These are phyloP conservation scores for Lagopus leucura DNA, from an alignment of 2,113 vertebrate species.

Conservation along the genomic window DNA sequence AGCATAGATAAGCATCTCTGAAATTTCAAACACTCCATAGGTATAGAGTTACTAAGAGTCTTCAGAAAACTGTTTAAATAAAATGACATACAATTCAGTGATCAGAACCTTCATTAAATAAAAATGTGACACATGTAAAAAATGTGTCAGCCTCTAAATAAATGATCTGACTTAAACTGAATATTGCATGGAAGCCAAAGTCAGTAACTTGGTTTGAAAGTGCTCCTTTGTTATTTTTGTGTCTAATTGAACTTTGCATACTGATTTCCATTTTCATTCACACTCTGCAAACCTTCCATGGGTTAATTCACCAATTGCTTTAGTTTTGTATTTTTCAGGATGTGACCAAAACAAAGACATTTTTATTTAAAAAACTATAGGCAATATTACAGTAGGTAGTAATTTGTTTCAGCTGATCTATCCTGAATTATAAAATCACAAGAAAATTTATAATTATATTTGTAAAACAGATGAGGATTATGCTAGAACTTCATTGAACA, in stretches of 20 bases:
- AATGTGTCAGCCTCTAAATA: background rate
- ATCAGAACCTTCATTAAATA: background rate
- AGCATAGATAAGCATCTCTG: background rate
- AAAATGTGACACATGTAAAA: background rate
- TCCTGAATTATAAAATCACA: background rate
- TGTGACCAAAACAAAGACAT: background rate
- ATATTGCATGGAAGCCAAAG: background rate
- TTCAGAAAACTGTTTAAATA: background rate
- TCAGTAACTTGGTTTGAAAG: background rate
- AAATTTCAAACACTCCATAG: background rate
- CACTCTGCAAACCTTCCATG: background rate
- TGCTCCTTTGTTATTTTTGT: background rate
- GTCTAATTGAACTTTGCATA: background rate
- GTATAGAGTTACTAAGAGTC: background rate
- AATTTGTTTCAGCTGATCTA: background rate
- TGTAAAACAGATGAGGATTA: background rate
- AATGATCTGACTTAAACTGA: background rate
- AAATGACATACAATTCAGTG: background rate
- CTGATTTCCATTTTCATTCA: background rate
- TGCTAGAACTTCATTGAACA: background rate
- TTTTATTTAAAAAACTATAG: background rate
- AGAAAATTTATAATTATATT: background rate
- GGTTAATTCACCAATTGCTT: background rate
- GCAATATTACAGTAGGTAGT: background rate
- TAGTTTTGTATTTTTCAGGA: background rate